These are phyloP conservation scores for Chaetodon auriga DNA, from an alignment of 2,113 vertebrate species.

Conservation along the genomic window DNA sequence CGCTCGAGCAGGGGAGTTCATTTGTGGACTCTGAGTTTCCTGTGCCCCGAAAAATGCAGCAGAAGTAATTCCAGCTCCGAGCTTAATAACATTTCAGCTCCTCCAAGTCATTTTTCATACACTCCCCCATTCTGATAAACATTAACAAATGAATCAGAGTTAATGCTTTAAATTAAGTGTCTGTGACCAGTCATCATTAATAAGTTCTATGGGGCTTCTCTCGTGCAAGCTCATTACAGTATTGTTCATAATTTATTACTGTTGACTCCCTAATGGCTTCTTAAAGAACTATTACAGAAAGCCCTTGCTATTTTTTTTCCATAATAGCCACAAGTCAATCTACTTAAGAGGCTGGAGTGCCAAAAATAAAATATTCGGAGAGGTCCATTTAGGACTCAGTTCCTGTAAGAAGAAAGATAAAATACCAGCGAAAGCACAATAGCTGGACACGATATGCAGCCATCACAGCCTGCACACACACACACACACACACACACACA, in stretches of 20 bases:
- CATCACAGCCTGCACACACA: neutral
- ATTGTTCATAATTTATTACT: conserved; percentile 84
- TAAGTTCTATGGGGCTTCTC: conserved; percentile 74
- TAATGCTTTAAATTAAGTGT: conserved; percentile 84
- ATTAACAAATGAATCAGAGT: conserved; percentile 84
- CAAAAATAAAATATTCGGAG: conserved; percentile 54
- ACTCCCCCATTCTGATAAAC: conserved; percentile 77
- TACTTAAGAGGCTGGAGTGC: conserved; percentile 57
- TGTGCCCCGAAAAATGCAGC: conserved; percentile 62
- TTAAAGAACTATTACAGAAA: conserved; percentile 81
- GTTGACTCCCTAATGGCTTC: conserved; percentile 84
- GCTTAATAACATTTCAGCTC: conserved; percentile 72
- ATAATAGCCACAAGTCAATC: conserved; percentile 78
- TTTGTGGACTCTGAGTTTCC: conserved; percentile 52
- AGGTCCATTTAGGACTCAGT: conserved; percentile 48
- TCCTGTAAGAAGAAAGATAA: conserved; percentile 50
- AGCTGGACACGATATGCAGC: conserved; percentile 20
- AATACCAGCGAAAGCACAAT: conserved; percentile 41
- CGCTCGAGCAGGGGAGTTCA: conserved; percentile 15
- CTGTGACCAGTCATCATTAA: conserved; percentile 81
- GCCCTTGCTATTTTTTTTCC: conserved; percentile 69
- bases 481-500: no score
- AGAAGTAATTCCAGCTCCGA: conserved; percentile 71
- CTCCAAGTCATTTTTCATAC: conserved; percentile 72
- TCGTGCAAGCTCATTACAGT: conserved; percentile 80